These are phyloP conservation scores for Botrylloides violaceus DNA, from an alignment of 23 tunicate species.

Conservation along the genomic window DNA sequence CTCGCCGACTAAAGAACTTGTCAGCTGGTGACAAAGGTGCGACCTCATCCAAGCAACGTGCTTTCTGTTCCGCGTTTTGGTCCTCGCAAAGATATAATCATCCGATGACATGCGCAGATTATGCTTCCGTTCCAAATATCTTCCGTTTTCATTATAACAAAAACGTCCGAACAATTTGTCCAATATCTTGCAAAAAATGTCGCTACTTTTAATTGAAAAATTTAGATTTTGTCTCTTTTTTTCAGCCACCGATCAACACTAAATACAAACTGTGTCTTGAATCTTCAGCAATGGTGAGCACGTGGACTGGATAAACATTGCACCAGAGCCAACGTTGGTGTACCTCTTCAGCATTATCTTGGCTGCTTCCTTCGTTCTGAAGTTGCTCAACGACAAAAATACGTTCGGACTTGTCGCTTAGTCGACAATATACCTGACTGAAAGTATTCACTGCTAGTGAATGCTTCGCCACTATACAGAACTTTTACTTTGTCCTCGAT, in stretches of 20 bases:
- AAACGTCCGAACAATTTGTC: not conserved
- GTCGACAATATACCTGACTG: constrained; percentile 21
- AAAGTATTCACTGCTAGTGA: too few species aligned
- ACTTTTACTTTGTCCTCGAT: too few species aligned
- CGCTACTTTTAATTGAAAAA: not conserved
- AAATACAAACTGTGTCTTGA: not conserved
- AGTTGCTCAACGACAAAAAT: constrained; percentile 7
- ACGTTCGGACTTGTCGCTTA: constrained; percentile 15
- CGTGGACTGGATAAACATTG: constrained; percentile 5
- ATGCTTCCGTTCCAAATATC: constrained; percentile 7
- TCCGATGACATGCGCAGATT: constrained; percentile 19
- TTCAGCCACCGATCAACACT: not conserved
- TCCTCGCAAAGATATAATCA: constrained; percentile 22
- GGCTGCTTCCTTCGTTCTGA: constrained; percentile 5
- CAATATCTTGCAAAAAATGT: not conserved
- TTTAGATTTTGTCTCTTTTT: not conserved
- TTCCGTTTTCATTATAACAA: not conserved
- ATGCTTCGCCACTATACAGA: too few species aligned
- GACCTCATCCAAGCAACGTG: constrained; percentile 11
- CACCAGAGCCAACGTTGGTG: not conserved
- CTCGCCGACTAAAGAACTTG: constrained; percentile 5
- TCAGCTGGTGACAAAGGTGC: not conserved
- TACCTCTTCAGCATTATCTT: constrained; percentile 12
- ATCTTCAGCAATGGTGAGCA: not conserved
- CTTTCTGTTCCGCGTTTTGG: constrained; percentile 10